Evolutionary conservation across 2,113 vertebrate species (phyloP).

Genomic region (Gymnobelideus leadbeateri): DNA sequence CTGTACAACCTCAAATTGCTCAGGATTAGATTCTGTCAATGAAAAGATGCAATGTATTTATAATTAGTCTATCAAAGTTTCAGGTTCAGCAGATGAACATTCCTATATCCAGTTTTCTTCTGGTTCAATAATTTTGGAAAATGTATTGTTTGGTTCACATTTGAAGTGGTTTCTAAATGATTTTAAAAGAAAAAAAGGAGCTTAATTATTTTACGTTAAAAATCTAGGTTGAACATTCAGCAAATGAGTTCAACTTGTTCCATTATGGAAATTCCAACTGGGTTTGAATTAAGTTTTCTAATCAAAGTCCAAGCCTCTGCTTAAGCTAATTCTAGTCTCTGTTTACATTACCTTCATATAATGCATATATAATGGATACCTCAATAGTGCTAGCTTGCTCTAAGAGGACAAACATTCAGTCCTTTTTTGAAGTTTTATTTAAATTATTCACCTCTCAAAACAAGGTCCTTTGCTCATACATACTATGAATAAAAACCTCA

Average conservation of each 20-base stretch:
- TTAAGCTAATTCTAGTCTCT: background rate
- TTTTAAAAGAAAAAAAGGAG: background rate
- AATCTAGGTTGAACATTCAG: background rate
- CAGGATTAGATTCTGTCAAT: constrained; percentile 47
- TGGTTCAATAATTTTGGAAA: constrained; percentile 46
- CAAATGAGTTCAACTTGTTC: background rate
- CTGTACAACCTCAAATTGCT: constrained; percentile 42
- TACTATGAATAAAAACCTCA: background rate
- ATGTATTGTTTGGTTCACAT: constrained; percentile 38
- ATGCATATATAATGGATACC: background rate
- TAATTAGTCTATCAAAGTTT: constrained; percentile 64
- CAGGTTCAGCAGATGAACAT: constrained; percentile 60
- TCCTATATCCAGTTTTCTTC: constrained; percentile 60
- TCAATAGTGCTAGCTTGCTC: background rate
- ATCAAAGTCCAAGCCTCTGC: constrained; percentile 3
- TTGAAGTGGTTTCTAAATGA: background rate
- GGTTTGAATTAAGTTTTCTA: constrained; percentile 2
- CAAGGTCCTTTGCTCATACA: background rate
- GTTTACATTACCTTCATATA: background rate
- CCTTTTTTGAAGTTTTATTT: constrained; percentile 10
- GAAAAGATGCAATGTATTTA: constrained; percentile 51
- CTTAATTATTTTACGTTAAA: background rate
- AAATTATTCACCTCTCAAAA: background rate
- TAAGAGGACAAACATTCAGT: background rate
- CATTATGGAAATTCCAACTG: constrained; percentile 38